These are phyloP conservation scores for Gymnoscopelus microlampas DNA, from an alignment of 2,797 vertebrate species.

Conservation along the genomic window DNA sequence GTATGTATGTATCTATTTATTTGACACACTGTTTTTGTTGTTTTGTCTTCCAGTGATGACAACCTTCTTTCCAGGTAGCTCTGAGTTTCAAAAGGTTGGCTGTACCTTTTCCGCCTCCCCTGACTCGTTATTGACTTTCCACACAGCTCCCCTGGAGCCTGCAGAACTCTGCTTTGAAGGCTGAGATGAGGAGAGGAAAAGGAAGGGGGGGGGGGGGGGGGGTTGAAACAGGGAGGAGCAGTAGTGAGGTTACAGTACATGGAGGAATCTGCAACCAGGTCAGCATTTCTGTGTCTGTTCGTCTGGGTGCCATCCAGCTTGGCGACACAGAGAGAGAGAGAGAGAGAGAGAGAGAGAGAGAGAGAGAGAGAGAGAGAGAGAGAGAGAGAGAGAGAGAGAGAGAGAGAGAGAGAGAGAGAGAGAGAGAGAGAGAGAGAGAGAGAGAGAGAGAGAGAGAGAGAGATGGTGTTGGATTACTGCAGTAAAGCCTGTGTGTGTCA, in stretches of 20 bases:
- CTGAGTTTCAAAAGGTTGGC: slow-evolving; percentile 19
- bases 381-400: slow-evolving; percentile 6
- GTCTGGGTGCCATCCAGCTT: slow-evolving; percentile 35
- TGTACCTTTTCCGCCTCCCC: slow-evolving; percentile 18
- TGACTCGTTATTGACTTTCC: slow-evolving; percentile 50
- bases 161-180: slow-evolving; percentile 31
- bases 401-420: slow-evolving; percentile 9
- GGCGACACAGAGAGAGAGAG: slow-evolving; percentile 6
- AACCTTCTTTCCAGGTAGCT: too few relatives aligned
- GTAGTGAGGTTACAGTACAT: slow-evolving; percentile 35
- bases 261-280: slow-evolving; percentile 54
- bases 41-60: not conserved
- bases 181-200: not conserved
- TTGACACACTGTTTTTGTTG: slow-evolving; percentile 45
- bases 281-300: slow-evolving; percentile 65
- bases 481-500: slow-evolving; percentile 47
- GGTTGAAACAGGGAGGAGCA: slow-evolving; percentile 10
- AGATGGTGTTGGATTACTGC: slow-evolving; percentile 54
- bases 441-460: slow-evolving; percentile 17
- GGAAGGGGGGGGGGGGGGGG: slow-evolving; percentile 1
- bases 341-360: slow-evolving; percentile 10
- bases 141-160: slow-evolving; percentile 19
- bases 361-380: slow-evolving; percentile 17
- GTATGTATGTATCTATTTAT: not conserved
- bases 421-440: slow-evolving; percentile 10